Evolutionary conservation across 2,113 vertebrate genomes (phyloP), one percentile per base, ranked within the genome.

Genomic region (Merops nubicus): DNA sequence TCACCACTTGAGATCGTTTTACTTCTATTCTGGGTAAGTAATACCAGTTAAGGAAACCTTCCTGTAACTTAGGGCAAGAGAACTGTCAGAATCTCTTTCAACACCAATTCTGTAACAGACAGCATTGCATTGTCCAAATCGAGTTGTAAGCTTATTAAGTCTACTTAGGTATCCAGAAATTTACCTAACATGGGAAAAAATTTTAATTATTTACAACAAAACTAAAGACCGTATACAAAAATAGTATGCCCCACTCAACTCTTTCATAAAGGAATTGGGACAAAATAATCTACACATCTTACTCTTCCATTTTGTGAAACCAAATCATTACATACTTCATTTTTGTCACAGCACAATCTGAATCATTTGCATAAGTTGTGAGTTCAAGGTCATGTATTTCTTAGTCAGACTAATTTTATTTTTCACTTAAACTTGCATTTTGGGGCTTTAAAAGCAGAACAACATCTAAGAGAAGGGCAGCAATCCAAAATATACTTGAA

Each of bases 401-500:
- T 64, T 67, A 70, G 38, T n/a, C 22, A 72, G 47, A 63, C 3
- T 81, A 26, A 40, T 57, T 81, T 96, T 67, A 82, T 64, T 87
- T 95, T 90, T 75, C n/a, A 72, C 10, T 75, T 92, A 11, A 12
- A 9, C n/a, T 76, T 79, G 28, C 16, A 29, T 75, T 85, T 77
- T 38, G 4, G 17, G 31, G 40, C 54, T 91, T 78, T 80, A 57
- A 33, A 83, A 67, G 16, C 70, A 69, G 87, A 81, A 77, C 80
- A 94, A 92, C 12, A 65, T 21, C 28, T 72, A 72, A 64, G 28
- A 82, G 43, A 95, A 90, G 63, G 85, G 78, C 75, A 90, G 21
- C 33, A 42, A 26, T 73, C 77, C 94, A 94, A 92, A 93, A 89
- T 74, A 63, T 33, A 84, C 45, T 89, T 81, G 29, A 69, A 89